Evolutionary conservation across 2,797 vertebrate genomes (phyloP), one percentile per base, ranked within the genome.

Genomic region (Austrolebias charrua): DNA sequence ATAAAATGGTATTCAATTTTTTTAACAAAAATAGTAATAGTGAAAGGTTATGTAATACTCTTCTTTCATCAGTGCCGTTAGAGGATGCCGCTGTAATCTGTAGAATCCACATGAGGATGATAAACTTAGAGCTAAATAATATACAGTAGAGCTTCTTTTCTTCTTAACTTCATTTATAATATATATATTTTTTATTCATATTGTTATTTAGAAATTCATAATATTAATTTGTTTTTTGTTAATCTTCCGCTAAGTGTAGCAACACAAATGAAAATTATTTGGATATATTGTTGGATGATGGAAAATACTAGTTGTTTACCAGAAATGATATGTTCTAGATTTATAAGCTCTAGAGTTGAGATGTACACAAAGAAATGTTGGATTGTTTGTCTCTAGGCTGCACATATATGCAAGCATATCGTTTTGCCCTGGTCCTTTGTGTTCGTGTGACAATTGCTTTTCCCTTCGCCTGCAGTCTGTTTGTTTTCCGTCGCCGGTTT

Each of bases 31-130:
- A n/a, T n/a, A n/a, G n/a, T n/a, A n/a, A n/a, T n/a, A n/a, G n/a
- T n/a, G n/a, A n/a, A n/a, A n/a, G n/a, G n/a, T n/a, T n/a, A n/a
- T 6, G 31, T 33, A 75, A 60, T 70, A 42, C 52, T 49, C 38
- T 67, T 52, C 55, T 56, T 84, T 73, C 63, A 71, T 83, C 84
- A 82, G 75, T 75, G 69, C 76, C 71, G 68, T 54, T 29, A 51
- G 63, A 71, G 58, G 74, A 74, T 63, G 67, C 63, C 65, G n/a
- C 45, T 56, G 61, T 59, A 75, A 69, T 75, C 68, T 73, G 63
- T 14, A 42, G 11, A 16, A 54, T 55, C 33, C 48, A 50, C 38
- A 52, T 7, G 14, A 43, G 48, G 40, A 53, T 76, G 76, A 75
- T 66, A 63, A 56, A 35, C 12, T 49, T 3, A 13, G 24, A 76